Evolutionary conservation across 92 coral and sea anemone species (phyloP).

Genomic region (Porites cylindrica): DNA sequence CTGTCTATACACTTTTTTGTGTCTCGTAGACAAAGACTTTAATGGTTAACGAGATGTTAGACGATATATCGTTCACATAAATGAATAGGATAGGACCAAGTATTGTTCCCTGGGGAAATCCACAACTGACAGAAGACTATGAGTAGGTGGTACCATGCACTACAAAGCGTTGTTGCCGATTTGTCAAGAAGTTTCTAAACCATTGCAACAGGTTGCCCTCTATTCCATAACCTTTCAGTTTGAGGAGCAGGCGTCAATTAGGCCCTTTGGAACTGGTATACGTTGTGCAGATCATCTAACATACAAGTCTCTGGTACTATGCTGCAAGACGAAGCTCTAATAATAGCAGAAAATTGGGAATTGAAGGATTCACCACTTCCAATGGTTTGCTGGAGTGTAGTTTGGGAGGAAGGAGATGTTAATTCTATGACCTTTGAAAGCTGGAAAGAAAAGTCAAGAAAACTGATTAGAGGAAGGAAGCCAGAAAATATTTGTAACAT

Average conservation of each 20-base stretch:
- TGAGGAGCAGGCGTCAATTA: conserved; percentile 1
- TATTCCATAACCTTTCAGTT: no score
- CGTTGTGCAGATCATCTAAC: conserved; percentile 12
- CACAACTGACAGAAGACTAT: no score
- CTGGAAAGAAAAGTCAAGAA: conserved; percentile 27
- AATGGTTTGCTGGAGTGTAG: conserved; percentile 63
- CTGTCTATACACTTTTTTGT: no score
- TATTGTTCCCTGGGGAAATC: no score
- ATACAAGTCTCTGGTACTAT: conserved; percentile 49
- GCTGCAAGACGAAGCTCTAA: conserved; percentile 57
- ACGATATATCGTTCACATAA: no score
- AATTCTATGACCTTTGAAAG: conserved; percentile 56
- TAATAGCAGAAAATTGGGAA: conserved; percentile 48
- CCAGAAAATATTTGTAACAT: conserved; percentile 65
- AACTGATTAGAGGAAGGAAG: conserved; percentile 45
- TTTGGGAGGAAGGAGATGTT: conserved; percentile 61
- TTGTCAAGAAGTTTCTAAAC: no score
- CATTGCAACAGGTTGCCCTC: no score
- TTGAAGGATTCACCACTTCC: conserved; percentile 58
- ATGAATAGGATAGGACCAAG: no score
- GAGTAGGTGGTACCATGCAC: no score
- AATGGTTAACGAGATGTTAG: no score
- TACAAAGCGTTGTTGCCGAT: no score
- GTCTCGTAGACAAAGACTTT: no score
- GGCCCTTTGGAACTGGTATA: conserved; percentile 37